A percentile compares a stretch with the other conserved stretches of the same genome.
Evolutionary conservation across 1,140 invertebrate species (phyloP).

Genomic region (Drosophila nigromelanica): DNA sequence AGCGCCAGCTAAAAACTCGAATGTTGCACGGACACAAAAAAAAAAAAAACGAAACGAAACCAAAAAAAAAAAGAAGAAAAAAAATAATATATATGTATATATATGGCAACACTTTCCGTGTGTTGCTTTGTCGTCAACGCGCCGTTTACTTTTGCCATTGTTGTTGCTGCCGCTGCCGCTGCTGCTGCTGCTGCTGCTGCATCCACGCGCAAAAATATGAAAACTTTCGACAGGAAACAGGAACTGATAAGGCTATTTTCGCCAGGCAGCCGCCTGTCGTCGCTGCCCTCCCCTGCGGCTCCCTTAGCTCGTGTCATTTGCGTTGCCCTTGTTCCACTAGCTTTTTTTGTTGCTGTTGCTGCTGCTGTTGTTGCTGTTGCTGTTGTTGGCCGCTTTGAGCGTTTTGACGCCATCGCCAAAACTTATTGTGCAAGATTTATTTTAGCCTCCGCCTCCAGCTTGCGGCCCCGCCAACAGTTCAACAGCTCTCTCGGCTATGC

Average conservation of each 20-base stretch:
- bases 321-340: conserved; percentile 46
- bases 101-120: conserved; percentile 79
- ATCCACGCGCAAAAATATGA: conserved; percentile 77
- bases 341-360: conserved; percentile 26
- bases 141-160: conserved; percentile 64
- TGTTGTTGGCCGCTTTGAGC: conserved; percentile 55
- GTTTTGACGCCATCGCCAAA: conserved; percentile 57
- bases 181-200: conserved; percentile 50
- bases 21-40: background rate
- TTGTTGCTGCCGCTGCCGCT: conserved; percentile 15
- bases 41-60: conserved; percentile 27
- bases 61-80: background rate
- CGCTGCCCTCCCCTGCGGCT: conserved; percentile 9
- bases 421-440: conserved; percentile 78
- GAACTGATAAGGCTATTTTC: conserved; percentile 83
- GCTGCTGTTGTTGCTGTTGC: background rate
- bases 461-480: background rate
- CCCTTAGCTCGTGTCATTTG: conserved; percentile 68
- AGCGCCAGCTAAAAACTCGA: conserved; percentile 21
- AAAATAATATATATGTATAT: conserved; percentile 33
- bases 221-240: conserved; percentile 83
- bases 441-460: conserved; percentile 23
- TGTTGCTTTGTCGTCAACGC: conserved; percentile 62
- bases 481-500: conserved; percentile 4
- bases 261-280: conserved; percentile 61